Percentiles rank a stretch among this genome's conserved stretches.
Evolutionary conservation across 2,113 vertebrate genomes (phyloP).

Genomic region (Rhipidura dahli): DNA sequence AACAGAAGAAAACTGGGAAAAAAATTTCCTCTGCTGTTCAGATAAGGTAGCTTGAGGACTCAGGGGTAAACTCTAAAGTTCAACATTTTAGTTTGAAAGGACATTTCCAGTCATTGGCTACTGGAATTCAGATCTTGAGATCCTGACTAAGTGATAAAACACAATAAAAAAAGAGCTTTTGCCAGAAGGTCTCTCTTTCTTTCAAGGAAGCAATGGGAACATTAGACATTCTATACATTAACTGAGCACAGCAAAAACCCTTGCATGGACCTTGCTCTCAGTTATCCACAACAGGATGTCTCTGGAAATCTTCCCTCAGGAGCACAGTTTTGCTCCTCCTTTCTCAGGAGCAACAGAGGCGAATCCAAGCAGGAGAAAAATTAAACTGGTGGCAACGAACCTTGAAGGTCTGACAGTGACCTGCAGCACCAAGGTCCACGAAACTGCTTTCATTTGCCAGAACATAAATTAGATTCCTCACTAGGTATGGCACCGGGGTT

Average conservation of each 20-base stretch:
- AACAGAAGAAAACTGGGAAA: background rate
- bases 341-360: background rate
- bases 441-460: constrained; percentile 53
- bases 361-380: constrained; percentile 30
- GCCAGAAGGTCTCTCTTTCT: background rate
- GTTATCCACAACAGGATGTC: background rate
- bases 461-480: constrained; percentile 60
- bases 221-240: background rate
- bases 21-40: background rate
- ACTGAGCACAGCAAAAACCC: background rate
- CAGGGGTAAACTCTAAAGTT: constrained; percentile 47
- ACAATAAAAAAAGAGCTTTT: background rate
- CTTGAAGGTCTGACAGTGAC: constrained; percentile 63
- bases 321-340: background rate
- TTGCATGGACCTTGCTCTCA: background rate
- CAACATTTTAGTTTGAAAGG: constrained; percentile 42
- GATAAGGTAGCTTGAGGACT: constrained; percentile 16
- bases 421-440: constrained; percentile 36
- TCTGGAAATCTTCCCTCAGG: background rate
- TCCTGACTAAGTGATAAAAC: background rate
- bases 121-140: constrained; percentile 21
- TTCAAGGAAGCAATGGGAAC: background rate
- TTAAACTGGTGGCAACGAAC: constrained; percentile 54
- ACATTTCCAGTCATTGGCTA: background rate
- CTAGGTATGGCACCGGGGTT: constrained; percentile 24